Evolutionary conservation across 2,888 invertebrate genomes (phyloP).

Genomic region (Eremobia ochroleuca): DNA sequence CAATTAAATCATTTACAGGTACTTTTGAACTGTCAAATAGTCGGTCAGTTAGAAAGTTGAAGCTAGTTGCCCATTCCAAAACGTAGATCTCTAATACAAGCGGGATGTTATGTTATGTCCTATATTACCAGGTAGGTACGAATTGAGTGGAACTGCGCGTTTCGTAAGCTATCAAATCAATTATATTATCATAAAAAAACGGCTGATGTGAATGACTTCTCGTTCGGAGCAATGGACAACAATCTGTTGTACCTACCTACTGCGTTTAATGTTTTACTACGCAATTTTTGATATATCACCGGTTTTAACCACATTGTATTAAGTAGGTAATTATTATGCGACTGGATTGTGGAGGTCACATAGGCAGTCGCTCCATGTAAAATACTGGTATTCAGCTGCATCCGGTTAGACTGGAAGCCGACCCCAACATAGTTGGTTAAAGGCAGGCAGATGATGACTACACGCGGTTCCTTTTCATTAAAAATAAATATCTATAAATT

Average conservation of each 20-base stretch:
- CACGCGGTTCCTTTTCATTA: background rate
- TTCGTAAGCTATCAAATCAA: background rate
- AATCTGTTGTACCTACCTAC: slow-evolving; percentile 11
- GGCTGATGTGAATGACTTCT: background rate
- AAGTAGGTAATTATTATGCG: background rate
- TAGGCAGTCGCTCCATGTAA: too few species aligned
- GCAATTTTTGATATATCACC: background rate
- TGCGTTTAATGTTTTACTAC: background rate
- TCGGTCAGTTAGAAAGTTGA: too few species aligned
- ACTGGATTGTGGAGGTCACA: too few species aligned
- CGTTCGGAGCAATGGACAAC: slow-evolving; percentile 4
- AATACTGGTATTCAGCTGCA: background rate
- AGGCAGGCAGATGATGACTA: background rate
- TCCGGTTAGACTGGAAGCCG: background rate
- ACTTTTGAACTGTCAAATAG: too few species aligned
- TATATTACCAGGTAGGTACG: too few species aligned
- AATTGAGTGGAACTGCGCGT: too few species aligned
- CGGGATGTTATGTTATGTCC: too few species aligned
- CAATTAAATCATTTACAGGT: too few species aligned
- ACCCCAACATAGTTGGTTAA: background rate
- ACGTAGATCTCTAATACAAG: too few species aligned
- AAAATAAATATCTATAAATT: slow-evolving; percentile 4
- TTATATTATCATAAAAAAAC: background rate
- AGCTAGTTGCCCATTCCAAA: too few species aligned
- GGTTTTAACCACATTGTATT: background rate